phyloP scores from a whole-genome alignment of 2,888 invertebrate species.

The Lepidonotus clava region DNA sequence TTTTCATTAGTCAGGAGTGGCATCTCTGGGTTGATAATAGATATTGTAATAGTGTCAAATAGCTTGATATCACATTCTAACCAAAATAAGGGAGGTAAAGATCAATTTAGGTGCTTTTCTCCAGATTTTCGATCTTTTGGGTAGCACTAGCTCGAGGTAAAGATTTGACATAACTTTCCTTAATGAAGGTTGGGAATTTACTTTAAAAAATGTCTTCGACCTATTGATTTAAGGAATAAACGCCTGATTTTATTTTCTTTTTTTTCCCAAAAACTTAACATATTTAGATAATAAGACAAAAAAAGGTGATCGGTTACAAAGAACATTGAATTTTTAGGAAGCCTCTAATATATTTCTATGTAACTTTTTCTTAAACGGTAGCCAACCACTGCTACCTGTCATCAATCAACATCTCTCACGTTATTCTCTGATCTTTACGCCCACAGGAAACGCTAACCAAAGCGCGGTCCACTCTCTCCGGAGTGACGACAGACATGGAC shows the following conservation, averaged over 20 bases:
- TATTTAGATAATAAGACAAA: not conserved
- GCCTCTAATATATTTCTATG: not conserved
- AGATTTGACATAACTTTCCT: too few relatives aligned
- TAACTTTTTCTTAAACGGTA: not conserved
- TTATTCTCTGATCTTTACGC: not conserved
- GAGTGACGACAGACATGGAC: not conserved
- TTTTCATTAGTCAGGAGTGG: too few relatives aligned
- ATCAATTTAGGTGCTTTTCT: too few relatives aligned
- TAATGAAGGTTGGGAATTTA: too few relatives aligned
- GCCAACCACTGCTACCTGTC: not conserved
- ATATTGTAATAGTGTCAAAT: too few relatives aligned
- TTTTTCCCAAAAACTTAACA: not conserved
- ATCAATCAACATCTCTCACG: not conserved
- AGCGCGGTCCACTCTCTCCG: not conserved
- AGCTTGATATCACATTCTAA: too few relatives aligned
- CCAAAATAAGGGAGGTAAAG: too few relatives aligned
- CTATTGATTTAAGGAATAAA: not conserved
- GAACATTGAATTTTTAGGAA: not conserved
- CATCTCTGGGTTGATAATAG: too few relatives aligned
- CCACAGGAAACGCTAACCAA: conserved; percentile 17
- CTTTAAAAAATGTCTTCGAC: too few relatives aligned
- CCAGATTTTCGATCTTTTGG: too few relatives aligned
- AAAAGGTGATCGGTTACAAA: too few relatives aligned
- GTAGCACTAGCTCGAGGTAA: too few relatives aligned
- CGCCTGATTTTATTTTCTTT: not conserved